Base-by-base conservation (phyloP, 2,888 invertebrate genomes). In the Heliconius cydno region DNA sequence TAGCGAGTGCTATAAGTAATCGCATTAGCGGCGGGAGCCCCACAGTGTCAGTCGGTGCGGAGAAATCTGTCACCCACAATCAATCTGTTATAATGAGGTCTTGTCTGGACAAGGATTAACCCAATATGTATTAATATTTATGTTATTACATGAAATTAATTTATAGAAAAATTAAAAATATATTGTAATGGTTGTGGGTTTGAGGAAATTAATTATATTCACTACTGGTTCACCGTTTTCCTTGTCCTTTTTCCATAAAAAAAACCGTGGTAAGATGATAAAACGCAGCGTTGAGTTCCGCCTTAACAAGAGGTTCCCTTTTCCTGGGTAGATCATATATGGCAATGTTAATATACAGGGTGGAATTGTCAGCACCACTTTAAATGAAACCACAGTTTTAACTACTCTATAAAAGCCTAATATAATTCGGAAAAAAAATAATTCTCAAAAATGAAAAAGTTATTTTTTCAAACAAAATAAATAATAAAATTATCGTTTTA, bases 1-100 rank as follows among this genome's bases (percentile, higher is more conserved):
- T 60, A 73, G 34, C n/a, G 34, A 38, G 73, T n/a, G 73, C 38
- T 38, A 57, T 73, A 73, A 73, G 19, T 73, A 73, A 73, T 60
- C 73, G 34, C 38, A 73, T 73, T 73, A 73, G 13, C 72, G 22
- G 12, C n/a, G n/a, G 12, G 72, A 30, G 5, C 41, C 60, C 60
- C 72, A 19, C 52, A 60, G 25, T 60, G 73, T 34, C 25, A 19
- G 60, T 30, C 65, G 65, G 28, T 1, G 65, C 38, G 13, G 60
- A 73, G 60, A 57, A 72, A 57, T 38, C 60, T 73, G 73, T 73
- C 73, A 73, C 57, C 57, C 57, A 13, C 34, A 57, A 34, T 72
- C 60, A 30, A 57, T 73, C 73, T 73, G 34, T 73, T n/a, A 15
- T 60, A 60, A 60, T 25, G n/a, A 73, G 57, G 15, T 34, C 57